These are phyloP conservation scores for Thamnophis sirtalis DNA, from an alignment of 2,113 vertebrate species.

Conservation along the genomic window DNA sequence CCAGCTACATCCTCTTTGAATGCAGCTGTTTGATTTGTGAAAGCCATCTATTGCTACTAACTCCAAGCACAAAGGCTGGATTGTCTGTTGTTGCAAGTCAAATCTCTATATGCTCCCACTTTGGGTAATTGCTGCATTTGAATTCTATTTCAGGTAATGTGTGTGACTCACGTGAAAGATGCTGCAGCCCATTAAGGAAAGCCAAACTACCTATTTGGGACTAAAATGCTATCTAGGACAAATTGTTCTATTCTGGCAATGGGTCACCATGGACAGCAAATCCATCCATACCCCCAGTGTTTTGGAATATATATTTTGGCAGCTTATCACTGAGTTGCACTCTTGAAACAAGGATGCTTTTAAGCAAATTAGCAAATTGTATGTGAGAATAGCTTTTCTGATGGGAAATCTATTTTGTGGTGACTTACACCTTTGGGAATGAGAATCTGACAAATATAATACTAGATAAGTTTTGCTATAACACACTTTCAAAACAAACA, in stretches of 20 bases:
- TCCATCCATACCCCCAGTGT: fast-evolving
- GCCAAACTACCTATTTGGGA: background rate
- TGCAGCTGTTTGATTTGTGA: background rate
- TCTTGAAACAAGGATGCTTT: background rate
- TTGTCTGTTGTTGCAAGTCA: constrained; percentile 21
- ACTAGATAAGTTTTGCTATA: background rate
- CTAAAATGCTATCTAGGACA: background rate
- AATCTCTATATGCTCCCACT: fast-evolving
- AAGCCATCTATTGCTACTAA: background rate
- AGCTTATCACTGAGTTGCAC: background rate
- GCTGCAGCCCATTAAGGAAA: background rate
- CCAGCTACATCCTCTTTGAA: background rate
- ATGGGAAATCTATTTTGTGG: background rate
- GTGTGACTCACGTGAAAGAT: fast-evolving
- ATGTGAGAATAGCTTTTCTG: background rate
- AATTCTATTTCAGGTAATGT: background rate
- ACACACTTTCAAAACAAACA: background rate
- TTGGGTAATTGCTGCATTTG: background rate
- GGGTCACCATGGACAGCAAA: background rate
- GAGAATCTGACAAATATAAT: background rate
- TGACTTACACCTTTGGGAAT: background rate
- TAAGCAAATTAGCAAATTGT: background rate
- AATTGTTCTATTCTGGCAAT: background rate
- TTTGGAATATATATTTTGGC: background rate
- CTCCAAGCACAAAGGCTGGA: constrained; percentile 18